phyloP scores from a whole-genome alignment of 2,113 vertebrate species.

The Atrichornis clamosus region DNA sequence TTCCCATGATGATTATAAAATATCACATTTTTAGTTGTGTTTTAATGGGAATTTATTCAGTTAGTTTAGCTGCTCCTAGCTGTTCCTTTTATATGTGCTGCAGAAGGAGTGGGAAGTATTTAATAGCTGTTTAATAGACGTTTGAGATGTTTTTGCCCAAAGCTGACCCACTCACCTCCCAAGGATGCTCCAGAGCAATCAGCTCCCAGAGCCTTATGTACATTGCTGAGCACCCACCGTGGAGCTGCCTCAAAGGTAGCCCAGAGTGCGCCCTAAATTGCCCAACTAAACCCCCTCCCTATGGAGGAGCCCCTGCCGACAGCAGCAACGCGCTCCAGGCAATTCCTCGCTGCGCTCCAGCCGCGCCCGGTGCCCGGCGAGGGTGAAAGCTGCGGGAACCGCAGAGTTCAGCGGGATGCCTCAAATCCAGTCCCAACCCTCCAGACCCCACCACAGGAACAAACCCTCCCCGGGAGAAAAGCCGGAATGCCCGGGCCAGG shows the following conservation, averaged over 20 bases:
- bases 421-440: not conserved
- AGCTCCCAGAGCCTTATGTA: not conserved
- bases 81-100: not conserved
- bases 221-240: no score
- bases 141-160: not conserved
- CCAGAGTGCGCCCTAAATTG: not conserved
- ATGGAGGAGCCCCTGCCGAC: fast-evolving
- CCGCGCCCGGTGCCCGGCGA: not conserved
- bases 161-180: not conserved
- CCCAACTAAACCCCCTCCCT: not conserved
- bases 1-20: not conserved
- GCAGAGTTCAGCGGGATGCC: not conserved
- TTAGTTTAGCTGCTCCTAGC: not conserved
- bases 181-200: not conserved
- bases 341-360: not conserved
- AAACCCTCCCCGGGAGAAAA: not conserved
- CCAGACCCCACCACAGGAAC: not conserved
- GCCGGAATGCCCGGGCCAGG: not conserved
- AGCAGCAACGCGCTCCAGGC: not conserved
- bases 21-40: not conserved
- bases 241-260: not conserved
- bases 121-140: not conserved
- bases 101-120: not conserved
- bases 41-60: not conserved
- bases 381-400: not conserved